Percentiles rank a stretch among this genome's conserved stretches.
Evolutionary conservation across 2,113 vertebrate species (phyloP).

Genomic region (Climacteris rufus): DNA sequence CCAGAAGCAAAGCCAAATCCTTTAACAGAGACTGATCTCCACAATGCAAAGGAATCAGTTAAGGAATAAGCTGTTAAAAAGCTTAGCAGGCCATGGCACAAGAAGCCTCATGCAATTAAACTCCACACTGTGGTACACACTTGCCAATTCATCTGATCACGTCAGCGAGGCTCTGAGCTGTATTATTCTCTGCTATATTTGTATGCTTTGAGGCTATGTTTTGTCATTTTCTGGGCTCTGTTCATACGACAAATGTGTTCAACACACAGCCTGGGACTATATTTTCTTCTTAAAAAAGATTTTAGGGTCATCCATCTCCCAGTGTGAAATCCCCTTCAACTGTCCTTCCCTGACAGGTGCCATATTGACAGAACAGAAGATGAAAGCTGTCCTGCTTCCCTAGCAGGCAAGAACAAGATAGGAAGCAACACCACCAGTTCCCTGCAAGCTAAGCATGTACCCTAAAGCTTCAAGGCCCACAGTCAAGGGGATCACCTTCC

Average conservation of each 20-base stretch:
- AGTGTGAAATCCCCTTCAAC: not conserved
- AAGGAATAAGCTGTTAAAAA: conserved; percentile 55
- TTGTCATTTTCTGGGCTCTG: conserved; percentile 17
- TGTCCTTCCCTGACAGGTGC: not conserved
- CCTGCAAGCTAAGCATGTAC: not conserved
- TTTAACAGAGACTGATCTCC: conserved; percentile 4
- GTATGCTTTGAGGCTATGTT: conserved; percentile 7
- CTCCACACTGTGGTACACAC: not conserved
- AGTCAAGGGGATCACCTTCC: not conserved
- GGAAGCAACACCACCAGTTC: not conserved
- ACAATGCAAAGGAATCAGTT: conserved; percentile 32
- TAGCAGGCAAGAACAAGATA: not conserved
- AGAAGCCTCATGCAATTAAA: conserved; percentile 49
- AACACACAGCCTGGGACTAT: not conserved
- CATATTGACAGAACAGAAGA: not conserved
- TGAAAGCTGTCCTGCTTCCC: not conserved
- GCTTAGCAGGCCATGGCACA: conserved; percentile 28
- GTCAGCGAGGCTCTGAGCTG: conserved; percentile 35
- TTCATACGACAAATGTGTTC: not conserved
- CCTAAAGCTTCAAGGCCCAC: not conserved
- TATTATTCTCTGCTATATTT: not conserved
- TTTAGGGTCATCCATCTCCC: not conserved
- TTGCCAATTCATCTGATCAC: conserved; percentile 54
- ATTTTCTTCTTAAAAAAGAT: not conserved
- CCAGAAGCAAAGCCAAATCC: conserved; percentile 23